Evolutionary conservation across 2,797 vertebrate genomes (phyloP).

Genomic region (Pogonophryne albipinna): DNA sequence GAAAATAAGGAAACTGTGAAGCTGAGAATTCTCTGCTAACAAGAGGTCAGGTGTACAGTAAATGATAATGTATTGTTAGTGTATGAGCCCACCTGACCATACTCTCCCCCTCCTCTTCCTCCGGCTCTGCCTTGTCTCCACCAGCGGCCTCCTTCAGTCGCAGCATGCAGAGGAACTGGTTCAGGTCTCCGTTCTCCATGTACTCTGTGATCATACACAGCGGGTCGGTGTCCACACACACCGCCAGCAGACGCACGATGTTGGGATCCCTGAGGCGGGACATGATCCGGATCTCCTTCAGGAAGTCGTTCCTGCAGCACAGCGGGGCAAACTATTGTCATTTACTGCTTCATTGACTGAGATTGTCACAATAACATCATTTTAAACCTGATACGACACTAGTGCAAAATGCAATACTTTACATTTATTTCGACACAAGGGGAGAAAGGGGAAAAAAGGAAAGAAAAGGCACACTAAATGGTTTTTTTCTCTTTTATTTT

Average conservation of each 20-base stretch:
- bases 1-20: no score
- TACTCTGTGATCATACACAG: conserved; percentile 99
- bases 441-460: no score
- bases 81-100: conserved; percentile 84
- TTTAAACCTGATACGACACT: no score
- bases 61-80: neutral
- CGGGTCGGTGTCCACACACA: conserved; percentile 93
- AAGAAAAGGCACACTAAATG: no score
- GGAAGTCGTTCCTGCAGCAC: conserved; percentile 94
- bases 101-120: conserved; percentile 51
- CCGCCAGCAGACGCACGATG: conserved; percentile 94
- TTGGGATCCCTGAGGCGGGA: conserved; percentile 96
- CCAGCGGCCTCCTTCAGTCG: conserved; percentile 74
- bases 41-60: no score
- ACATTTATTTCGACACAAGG: no score
- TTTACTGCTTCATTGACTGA: neutral
- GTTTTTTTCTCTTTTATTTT: no score
- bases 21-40: no score
- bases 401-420: no score
- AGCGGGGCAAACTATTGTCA: neutral
- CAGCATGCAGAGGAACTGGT: conserved; percentile 95
- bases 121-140: conserved; percentile 46
- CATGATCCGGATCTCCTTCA: conserved; percentile 99
- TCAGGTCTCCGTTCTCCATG: conserved; percentile 99
- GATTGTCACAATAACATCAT: no score